Conservation (phyloP, 2,797 vertebrate species). For the Sebastes nivosus region DNA sequence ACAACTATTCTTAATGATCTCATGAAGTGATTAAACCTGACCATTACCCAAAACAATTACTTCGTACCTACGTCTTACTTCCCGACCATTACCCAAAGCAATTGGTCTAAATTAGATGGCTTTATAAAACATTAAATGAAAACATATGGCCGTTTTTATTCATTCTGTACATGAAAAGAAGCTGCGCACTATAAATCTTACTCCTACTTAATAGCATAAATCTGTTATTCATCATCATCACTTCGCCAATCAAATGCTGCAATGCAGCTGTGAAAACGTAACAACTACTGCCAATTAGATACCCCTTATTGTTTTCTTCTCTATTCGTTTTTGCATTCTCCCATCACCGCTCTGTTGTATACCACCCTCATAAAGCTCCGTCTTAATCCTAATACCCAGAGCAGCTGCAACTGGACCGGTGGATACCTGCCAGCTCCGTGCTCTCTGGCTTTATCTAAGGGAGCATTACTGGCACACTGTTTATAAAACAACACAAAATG, state of each 20-base stretch:
- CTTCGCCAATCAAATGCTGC: conserved; percentile 14
- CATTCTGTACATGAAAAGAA: conserved; percentile 11
- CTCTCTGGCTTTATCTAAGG: conserved; percentile 61
- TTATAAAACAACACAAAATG: conserved; percentile 70
- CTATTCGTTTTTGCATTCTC: conserved; percentile 1
- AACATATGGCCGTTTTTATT: conserved; percentile 32
- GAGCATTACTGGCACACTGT: conserved; percentile 52
- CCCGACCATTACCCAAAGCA: conserved; percentile 4
- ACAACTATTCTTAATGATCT: conserved; percentile 13
- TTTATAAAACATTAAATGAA: conserved; percentile 26
- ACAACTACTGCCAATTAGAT: conserved; percentile 24
- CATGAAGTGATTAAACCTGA: background rate
- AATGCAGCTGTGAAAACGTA: conserved; percentile 8
- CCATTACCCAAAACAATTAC: conserved; percentile 14
- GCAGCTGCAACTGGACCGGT: conserved; percentile 50
- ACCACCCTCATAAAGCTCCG: conserved; percentile 40
- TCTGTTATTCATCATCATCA: conserved; percentile 31
- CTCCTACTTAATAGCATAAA: conserved; percentile 6
- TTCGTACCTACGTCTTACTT: conserved; percentile 6
- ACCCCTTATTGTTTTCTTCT: conserved; percentile 5
- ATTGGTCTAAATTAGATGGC: conserved; percentile 10
- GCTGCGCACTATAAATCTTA: conserved; percentile 6
- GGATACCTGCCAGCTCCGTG: conserved; percentile 53
- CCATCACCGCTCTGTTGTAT: background rate
- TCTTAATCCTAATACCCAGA: conserved; percentile 42